Base-by-base conservation (phyloP, 2,888 invertebrate species). In the Enchytraeus crypticus region DNA sequence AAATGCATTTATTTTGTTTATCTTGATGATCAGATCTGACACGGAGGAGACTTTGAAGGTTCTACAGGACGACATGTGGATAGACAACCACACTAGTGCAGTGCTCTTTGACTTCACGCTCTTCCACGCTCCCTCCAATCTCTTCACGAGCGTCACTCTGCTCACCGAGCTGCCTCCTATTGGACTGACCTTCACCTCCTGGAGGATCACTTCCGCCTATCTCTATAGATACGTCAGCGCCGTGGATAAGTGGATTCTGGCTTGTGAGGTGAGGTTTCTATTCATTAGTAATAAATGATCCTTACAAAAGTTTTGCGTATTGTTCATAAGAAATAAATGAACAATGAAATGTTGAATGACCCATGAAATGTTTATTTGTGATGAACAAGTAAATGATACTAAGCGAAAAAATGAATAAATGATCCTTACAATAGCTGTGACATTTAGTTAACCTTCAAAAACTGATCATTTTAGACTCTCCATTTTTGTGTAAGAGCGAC, bases 21-120 rank as follows among this genome's bases (percentile, higher is more conserved):
- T n/a, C n/a, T n/a, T n/a, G n/a, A n/a, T n/a, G n/a, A n/a, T n/a
- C n/a, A 34, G 59, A n/a, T n/a, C 46, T 21, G 34, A 64, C 51
- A 70, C 72, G 0, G 18, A 26, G 3, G n/a, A 32, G 3, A 70
- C 72, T 60, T 53, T 76, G 45, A 23, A 63, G 18, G 38, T 61
- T 14, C 63, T 77, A 38, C 59, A 71, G 53, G 43, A 45, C 0
- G 43, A 56, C 1, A 64, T 58, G 21, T 77, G 76, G 77, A 63
- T 77, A 5, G 73, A 74, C 65, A 34, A 64, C 23, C 66, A 69
- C 47, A 77, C 74, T 0, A 45, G 71, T 14, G 74, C 72, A 1
- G 68, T 77, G 29, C 66, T 76, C 51, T 66, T 75, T 3, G 74
- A 77, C 64, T 70, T 76, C 60, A 75, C 76, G 3, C 61, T 75